Percentiles rank a stretch among this genome's conserved stretches.
phyloP scores from a whole-genome alignment of 1,140 invertebrate species.

The Manduca sexta region DNA sequence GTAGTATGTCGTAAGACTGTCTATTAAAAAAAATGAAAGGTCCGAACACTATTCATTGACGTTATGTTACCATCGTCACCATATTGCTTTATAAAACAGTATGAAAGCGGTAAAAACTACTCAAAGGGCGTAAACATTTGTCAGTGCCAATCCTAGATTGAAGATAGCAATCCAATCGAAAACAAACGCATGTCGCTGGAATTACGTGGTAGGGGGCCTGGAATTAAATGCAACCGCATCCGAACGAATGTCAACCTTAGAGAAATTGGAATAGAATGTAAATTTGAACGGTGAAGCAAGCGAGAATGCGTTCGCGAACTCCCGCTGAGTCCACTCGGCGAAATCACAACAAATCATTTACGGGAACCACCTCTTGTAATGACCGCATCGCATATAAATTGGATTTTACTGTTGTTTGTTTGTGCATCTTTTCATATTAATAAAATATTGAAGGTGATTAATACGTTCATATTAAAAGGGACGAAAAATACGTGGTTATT shows the following conservation, averaged over 20 bases:
- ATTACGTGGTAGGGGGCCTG: constrained; percentile 65
- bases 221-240: constrained; percentile 46
- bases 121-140: not conserved
- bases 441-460: not conserved
- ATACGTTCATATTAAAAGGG: no score
- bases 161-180: constrained; percentile 66
- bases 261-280: no score
- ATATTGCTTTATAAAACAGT: no score
- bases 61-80: no score
- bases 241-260: no score
- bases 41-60: no score
- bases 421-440: constrained; percentile 15
- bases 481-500: no score
- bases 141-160: constrained; percentile 32
- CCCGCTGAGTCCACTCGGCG: constrained; percentile 60
- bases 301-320: constrained; percentile 56
- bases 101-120: no score
- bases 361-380: constrained; percentile 62
- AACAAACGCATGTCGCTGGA: constrained; percentile 62
- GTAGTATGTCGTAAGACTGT: no score
- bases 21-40: no score
- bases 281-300: constrained; percentile 25
- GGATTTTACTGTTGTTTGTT: constrained; percentile 39
- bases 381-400: constrained; percentile 53
- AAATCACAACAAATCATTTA: constrained; percentile 70